These are phyloP conservation scores for Phthorimaea operculella DNA, from an alignment of 1,140 invertebrate genomes.

Conservation along the genomic window DNA sequence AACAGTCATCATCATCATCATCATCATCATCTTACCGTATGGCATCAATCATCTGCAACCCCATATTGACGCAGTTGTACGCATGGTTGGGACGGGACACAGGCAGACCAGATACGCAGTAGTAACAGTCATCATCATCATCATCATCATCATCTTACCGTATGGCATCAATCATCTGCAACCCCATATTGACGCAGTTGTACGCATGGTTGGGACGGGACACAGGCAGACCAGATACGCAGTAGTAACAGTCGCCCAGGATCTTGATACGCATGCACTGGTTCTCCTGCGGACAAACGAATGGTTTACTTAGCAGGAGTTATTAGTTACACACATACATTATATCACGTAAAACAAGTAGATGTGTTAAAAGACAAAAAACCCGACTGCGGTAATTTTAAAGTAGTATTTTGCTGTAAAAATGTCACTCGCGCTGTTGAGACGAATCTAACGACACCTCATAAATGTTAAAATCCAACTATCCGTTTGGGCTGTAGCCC, in stretches of 20 bases:
- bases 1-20: too few relatives aligned
- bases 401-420: too few relatives aligned
- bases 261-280: constrained; percentile 97
- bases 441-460: too few relatives aligned
- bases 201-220: constrained; percentile 93
- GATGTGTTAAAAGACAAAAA: too few relatives aligned
- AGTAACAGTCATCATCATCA: constrained; percentile 99
- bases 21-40: constrained; percentile 77
- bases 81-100: constrained; percentile 93
- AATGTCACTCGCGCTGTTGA: too few relatives aligned
- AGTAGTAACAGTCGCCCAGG: constrained; percentile 96
- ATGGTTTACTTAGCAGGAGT: neutral
- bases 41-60: constrained; percentile 95
- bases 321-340: too few relatives aligned
- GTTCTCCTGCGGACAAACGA: constrained; percentile 79
- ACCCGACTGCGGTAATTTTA: too few relatives aligned
- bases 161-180: constrained; percentile 97
- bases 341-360: too few relatives aligned
- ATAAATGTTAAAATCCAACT: too few relatives aligned
- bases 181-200: constrained; percentile 96
- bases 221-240: constrained; percentile 92
- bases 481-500: too few relatives aligned
- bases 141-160: constrained; percentile 71
- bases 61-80: constrained; percentile 97
- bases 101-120: constrained; percentile 94